Evolutionary conservation across 2,797 vertebrate species (phyloP).

Genomic region (Emydoidea blandingii): DNA sequence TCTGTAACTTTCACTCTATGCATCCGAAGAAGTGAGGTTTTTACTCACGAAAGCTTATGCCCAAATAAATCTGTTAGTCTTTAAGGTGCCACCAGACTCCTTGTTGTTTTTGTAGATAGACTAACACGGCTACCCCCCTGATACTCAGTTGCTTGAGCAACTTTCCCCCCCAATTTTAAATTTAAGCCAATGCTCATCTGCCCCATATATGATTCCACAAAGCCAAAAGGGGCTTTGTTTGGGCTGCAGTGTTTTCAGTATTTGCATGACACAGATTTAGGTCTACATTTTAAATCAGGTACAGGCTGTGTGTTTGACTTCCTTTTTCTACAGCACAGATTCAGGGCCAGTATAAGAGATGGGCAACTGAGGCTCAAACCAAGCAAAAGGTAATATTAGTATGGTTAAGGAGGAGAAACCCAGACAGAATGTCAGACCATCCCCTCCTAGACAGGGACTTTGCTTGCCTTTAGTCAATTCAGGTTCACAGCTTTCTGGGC

Average conservation of each 20-base stretch:
- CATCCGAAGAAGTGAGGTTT: too few species aligned
- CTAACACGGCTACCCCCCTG: too few species aligned
- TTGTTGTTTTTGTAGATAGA: too few species aligned
- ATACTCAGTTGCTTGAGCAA: neutral
- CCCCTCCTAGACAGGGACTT: neutral
- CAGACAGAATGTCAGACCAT: neutral
- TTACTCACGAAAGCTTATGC: too few species aligned
- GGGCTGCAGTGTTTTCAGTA: neutral
- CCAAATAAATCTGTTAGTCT: too few species aligned
- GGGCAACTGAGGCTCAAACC: neutral
- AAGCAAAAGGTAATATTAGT: neutral
- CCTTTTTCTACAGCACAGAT: neutral
- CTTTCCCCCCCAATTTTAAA: neutral
- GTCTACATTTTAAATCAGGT: neutral
- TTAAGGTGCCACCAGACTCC: too few species aligned
- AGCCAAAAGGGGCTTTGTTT: neutral
- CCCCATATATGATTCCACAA: neutral
- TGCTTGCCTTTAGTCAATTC: neutral
- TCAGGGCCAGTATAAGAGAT: neutral
- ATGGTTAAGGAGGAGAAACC: neutral
- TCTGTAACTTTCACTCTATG: too few species aligned
- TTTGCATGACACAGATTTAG: neutral
- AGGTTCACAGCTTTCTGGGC: neutral
- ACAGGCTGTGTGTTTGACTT: neutral
- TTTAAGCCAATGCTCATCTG: neutral